Conservation (phyloP, 2,888 invertebrate genomes). For the Halocaridina rubra region DNA sequence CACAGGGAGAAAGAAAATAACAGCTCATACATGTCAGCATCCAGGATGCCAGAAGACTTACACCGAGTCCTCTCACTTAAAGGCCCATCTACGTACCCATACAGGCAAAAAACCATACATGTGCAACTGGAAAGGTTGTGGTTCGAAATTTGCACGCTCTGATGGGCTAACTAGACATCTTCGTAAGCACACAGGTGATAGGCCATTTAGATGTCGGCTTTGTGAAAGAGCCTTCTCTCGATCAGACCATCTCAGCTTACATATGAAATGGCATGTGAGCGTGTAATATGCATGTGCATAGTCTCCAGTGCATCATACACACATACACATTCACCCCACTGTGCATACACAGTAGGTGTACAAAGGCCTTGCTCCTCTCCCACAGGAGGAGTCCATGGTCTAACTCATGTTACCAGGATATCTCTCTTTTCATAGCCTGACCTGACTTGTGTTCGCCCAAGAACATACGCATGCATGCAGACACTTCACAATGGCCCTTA, state of each 20-base stretch:
- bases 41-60: conserved; percentile 75
- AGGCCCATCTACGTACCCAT: conserved; percentile 75
- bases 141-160: conserved; percentile 74
- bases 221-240: conserved; percentile 74
- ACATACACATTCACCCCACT: not conserved
- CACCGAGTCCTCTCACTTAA: conserved; percentile 74
- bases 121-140: conserved; percentile 75
- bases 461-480: not conserved
- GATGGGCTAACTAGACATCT: conserved; percentile 73
- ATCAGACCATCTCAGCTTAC: conserved; percentile 74
- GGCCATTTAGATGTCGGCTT: conserved; percentile 74
- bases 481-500: too few relatives aligned
- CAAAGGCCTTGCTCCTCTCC: conserved; percentile 10
- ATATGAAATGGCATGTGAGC: conserved; percentile 73
- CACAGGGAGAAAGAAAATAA: conserved; percentile 59
- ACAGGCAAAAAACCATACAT: conserved; percentile 77
- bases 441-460: not conserved
- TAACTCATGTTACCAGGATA: conserved; percentile 28
- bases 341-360: conserved; percentile 20
- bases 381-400: conserved; percentile 2
- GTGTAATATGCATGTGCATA: conserved; percentile 55
- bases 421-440: not conserved
- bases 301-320: not conserved
- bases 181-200: conserved; percentile 71
- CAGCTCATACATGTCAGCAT: conserved; percentile 71